Evolutionary conservation across 2,797 vertebrate species (phyloP), one percentile per base, ranked within the genome.

Genomic region (Microcaecilia unicolor): DNA sequence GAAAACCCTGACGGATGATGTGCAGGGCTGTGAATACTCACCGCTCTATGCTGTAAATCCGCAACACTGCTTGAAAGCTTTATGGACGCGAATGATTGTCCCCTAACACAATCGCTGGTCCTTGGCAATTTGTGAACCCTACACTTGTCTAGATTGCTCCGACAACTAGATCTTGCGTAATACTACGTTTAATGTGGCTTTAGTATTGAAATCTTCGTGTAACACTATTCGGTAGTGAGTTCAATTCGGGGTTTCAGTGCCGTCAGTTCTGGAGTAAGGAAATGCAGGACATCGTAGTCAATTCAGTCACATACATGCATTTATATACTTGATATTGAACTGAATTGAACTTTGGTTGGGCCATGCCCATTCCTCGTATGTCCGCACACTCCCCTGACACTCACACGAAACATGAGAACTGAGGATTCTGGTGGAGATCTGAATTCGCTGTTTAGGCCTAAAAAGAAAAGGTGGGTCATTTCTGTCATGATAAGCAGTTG

Each of bases 31-130:
- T 69, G 75, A 73, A 71, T 65, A 64, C 47, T 52, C 45, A 67
- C 70, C 75, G 55, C 73, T 71, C 76, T 72, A 70, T 67, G 61
- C 32, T 69, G 61, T 63, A 58, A 71, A 61, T 33, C 62, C 66
- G 73, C 40, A 67, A 67, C 78, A 68, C 57, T 68, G 44, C 35
- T 60, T 68, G 73, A 79, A 79, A 78, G 71, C 71, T 61, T 74
- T 72, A 59, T 38, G 18, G 41, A 37, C 61, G 71, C 79, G 72
- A 81, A 58, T 64, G 71, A 78, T 76, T 66, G 62, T 31, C 9
- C 12, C 15, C 44, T 44, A 49, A 65, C 44, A 66, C 4, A 74
- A 76, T 61, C 76, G 75, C 81, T 70, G 64, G 55, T 55, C 32
- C 23, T 28, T 34, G 44, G 37, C 51, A 53, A 37, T 35, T 13